Conservation (phyloP, 2,888 invertebrate species). For the Rotaria magnacalcarata region DNA sequence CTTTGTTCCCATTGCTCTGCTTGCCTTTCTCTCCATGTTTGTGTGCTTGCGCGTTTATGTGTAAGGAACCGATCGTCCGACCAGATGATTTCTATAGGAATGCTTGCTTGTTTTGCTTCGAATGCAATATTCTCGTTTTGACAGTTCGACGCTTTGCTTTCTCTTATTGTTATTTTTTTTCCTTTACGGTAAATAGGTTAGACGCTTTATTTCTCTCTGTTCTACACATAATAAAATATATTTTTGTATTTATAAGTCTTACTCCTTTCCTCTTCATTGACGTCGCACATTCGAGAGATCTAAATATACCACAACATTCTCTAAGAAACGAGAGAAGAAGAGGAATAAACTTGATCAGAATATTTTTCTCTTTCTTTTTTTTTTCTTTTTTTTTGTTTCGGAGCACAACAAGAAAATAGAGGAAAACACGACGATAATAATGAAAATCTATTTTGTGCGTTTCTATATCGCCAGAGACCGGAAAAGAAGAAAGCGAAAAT, state of each 20-base stretch:
- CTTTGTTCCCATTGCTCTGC: not conserved
- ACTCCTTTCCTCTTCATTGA: not conserved
- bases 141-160: not conserved
- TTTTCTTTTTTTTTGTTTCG: not conserved
- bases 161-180: not conserved
- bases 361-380: not conserved
- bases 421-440: slow-evolving; percentile 3
- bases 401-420: not conserved
- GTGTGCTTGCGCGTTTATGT: not conserved
- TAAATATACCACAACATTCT: not conserved
- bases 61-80: slow-evolving; percentile 9
- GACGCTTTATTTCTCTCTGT: too few relatives aligned
- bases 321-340: not conserved
- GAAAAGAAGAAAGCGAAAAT: not conserved
- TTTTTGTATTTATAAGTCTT: not conserved
- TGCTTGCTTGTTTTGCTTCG: not conserved
- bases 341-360: not conserved
- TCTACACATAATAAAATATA: not conserved
- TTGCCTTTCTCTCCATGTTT: not conserved
- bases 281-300: not conserved
- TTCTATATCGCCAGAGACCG: not conserved
- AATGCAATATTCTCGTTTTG: not conserved
- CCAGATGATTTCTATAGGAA: slow-evolving; percentile 12
- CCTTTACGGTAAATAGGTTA: not conserved
- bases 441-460: slow-evolving; percentile 16